phyloP scores from a whole-genome alignment of 2,888 invertebrate species.

The Torymus auratus region DNA sequence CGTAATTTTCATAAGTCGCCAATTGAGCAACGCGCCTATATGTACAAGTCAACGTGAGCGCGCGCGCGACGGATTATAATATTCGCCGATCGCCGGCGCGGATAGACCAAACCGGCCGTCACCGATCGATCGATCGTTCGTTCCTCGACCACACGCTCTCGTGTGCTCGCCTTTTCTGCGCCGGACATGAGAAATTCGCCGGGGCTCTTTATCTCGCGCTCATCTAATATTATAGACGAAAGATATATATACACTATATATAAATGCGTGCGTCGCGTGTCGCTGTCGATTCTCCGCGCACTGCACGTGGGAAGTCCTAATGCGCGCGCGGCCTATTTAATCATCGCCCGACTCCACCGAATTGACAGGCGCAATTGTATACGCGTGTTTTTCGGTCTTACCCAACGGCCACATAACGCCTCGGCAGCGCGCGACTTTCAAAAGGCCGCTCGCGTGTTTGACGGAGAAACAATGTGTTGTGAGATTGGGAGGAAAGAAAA shows the following conservation, averaged over 20 bases:
- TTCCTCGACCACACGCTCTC: too few species aligned
- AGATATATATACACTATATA: neutral
- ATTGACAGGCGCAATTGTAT: conserved; percentile 39
- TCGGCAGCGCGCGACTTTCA: too few species aligned
- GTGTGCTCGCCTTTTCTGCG: conserved; percentile 10
- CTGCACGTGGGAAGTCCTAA: neutral
- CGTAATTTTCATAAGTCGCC: conserved; percentile 32
- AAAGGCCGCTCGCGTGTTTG: neutral
- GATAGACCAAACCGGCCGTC: neutral
- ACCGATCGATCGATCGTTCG: neutral
- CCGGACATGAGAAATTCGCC: conserved; percentile 24
- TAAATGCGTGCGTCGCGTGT: conserved; percentile 20
- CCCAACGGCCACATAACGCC: conserved; percentile 5
- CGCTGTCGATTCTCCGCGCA: neutral
- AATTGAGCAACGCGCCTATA: conserved; percentile 38
- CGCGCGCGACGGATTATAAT: conserved; percentile 21
- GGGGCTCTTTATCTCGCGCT: conserved; percentile 1
- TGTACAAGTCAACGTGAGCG: too few species aligned
- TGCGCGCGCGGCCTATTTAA: conserved; percentile 12
- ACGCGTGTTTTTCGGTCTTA: conserved; percentile 32
- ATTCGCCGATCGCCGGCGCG: conserved; percentile 18
- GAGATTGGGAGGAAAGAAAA: conserved; percentile 2
- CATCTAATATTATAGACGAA: conserved; percentile 10
- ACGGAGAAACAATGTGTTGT: too few species aligned
- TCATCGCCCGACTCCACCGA: conserved; percentile 8